Base-by-base conservation (phyloP, 2,797 vertebrate species). In the Choloepus didactylus region DNA sequence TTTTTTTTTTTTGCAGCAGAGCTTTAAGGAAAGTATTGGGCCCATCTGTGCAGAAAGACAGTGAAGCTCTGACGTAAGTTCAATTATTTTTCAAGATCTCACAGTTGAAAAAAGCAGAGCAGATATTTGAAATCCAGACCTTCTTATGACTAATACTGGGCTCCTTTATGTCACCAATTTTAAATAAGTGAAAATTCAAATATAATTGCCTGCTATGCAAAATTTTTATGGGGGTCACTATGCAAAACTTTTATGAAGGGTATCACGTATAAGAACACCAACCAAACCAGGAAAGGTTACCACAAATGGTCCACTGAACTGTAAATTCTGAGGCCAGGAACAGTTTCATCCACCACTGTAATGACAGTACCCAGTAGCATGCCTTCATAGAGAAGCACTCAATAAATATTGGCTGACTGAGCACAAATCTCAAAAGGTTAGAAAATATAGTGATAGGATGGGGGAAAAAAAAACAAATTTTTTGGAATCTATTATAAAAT, bases 181-280 rank as follows among this genome's bases (percentile, higher is more conserved):
- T 69, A 77, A 89, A 11, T 66, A 83, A 46, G 29, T 82, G 87
- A 92, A 90, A 92, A 89, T 56, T 93, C 35, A 95, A 67, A 94
- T 91, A n/a, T 35, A 94, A 95, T 19, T 69, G 72, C 51, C 11
- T 91, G 8, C 11, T 73, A 79, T 21, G 10, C 19, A 85, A 82
- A 89, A 85, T 64, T 35, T 84, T 86, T 15, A 38, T 6, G 16
- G 49, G 6, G 4, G 4, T 18, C 88, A 7, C 11, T 73, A 73
- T 21, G 9, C 15, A 77, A 82, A 89, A 88, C 69, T 41, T 84
- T 86, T 15, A 44, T 5, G 19, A n/a, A 35, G 4, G 5, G 3
- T 18, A 21, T 69, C 27, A 80, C 7, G 5, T 86, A 76, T 35
- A 44, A 41, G 60, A 66, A 64, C 16, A 73, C 4, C 49, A 80